These are phyloP conservation scores for Bombus consobrinus DNA, from an alignment of 1,140 invertebrate species.

Conservation along the genomic window DNA sequence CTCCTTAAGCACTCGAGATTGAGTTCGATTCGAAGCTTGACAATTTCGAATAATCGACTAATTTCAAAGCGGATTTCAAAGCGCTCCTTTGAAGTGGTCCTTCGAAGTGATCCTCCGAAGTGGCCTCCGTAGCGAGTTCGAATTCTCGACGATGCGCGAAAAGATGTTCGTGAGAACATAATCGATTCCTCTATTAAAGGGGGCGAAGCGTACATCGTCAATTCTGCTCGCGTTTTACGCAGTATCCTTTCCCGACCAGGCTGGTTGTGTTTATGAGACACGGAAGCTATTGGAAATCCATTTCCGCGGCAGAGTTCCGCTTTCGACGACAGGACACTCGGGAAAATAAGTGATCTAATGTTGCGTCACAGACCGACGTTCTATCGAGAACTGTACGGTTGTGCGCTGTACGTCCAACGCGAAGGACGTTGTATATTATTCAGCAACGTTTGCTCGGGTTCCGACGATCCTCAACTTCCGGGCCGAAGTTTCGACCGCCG, in stretches of 20 bases:
- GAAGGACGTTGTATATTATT: constrained; percentile 55
- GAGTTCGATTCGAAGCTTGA: not conserved
- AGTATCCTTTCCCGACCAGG: not conserved
- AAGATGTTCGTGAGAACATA: too few relatives aligned
- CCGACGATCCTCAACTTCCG: constrained; percentile 12
- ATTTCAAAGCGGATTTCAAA: not conserved
- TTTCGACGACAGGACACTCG: constrained; percentile 1
- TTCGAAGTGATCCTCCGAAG: not conserved
- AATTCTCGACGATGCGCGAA: too few relatives aligned
- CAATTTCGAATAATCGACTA: not conserved
- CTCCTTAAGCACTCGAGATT: not conserved
- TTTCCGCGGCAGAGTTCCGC: not conserved
- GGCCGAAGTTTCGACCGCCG: constrained; percentile 11
- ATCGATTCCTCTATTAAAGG: not conserved
- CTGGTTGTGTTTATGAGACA: not conserved
- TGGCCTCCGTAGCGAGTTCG: too few relatives aligned
- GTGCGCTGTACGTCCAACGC: constrained; percentile 15
- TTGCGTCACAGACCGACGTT: not conserved
- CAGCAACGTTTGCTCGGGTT: not conserved
- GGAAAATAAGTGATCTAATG: not conserved
- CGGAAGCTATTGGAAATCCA: not conserved
- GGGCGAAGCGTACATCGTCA: not conserved
- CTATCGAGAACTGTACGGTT: not conserved
- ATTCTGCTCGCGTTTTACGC: not conserved
- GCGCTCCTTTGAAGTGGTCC: not conserved